phyloP scores from a whole-genome alignment of 1,140 invertebrate species.

The Theocolax elegans region DNA sequence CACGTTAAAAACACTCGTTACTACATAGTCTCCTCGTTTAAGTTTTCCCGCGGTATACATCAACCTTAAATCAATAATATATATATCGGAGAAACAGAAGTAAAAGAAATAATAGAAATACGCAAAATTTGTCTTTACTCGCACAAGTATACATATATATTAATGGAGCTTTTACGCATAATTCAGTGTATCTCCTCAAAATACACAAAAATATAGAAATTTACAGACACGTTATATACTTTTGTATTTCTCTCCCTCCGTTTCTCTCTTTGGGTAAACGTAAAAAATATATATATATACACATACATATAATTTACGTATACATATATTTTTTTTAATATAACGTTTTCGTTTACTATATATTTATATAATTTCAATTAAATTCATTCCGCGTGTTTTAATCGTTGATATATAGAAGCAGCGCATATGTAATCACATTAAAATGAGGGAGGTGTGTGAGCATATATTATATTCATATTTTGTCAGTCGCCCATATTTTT shows the following conservation, averaged over 20 bases:
- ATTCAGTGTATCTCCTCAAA: constrained; percentile 24
- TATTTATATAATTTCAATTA: constrained; percentile 42
- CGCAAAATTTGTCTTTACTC: no score
- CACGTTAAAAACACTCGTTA: constrained; percentile 22
- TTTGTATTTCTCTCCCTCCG: no score
- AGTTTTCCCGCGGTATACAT: constrained; percentile 8
- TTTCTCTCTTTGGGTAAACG: constrained; percentile 61
- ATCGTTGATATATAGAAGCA: background rate
- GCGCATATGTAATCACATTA: constrained; percentile 50
- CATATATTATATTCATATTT: constrained; percentile 13
- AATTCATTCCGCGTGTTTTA: background rate
- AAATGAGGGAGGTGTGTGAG: constrained; percentile 19
- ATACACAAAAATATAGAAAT: constrained; percentile 38
- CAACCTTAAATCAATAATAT: background rate
- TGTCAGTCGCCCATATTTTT: constrained; percentile 37
- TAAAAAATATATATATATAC: constrained; percentile 58
- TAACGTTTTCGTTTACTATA: constrained; percentile 42
- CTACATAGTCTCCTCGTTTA: background rate
- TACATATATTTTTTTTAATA: constrained; percentile 18
- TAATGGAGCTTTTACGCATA: constrained; percentile 1
- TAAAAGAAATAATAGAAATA: no score
- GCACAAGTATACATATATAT: background rate
- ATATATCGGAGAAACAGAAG: no score
- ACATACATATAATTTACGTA: constrained; percentile 36
- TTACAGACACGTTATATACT: constrained; percentile 42